Evolutionary conservation across 2,888 invertebrate species (phyloP), one percentile per base, ranked within the genome.

Genomic region (Nephrotoma guestfalica): DNA sequence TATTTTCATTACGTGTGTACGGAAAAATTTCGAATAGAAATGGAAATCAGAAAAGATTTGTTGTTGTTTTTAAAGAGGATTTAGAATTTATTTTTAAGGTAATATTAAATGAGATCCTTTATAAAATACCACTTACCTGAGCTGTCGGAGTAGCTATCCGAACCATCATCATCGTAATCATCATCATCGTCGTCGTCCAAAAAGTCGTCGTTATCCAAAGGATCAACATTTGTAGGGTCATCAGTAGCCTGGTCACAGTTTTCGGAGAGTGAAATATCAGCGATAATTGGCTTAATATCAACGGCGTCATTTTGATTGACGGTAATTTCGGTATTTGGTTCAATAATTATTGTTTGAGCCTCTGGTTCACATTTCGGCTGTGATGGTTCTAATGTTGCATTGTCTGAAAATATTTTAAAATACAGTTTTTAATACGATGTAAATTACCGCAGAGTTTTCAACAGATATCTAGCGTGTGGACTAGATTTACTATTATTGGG

Each of bases 141-240:
- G 87, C 91, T 91, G 89, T 91, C 91, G 88, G 90, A 89, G 88
- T 91, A 91, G 18, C 90, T 90, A 87, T 90, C 90, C 13, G 40
- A 30, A 40, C 13, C 51, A 47, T 86, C 45, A 86, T 86, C 86
- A 47, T 45, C 86, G 47, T 86, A 45, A 40, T 86, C 86, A 13
- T 18, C 86, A 40, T 85, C 85, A 51, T 43, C 41, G 9, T 85
- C 43, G 9, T 85, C 85, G 43, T 42, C 85, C 18, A 42, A 2
- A 13, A n/a, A 41, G 42, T 43, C 85, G 4, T 85, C 85, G 30
- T 85, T 18, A 43, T 85, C 85, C 18, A 43, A 15, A 2, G 11
- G 11, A 18, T 85, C 85, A 4, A 43, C 18, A 15, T 85, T 85
- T 85, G 15, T 15, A 11, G 42, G 18, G 13, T 18, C 9, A 18